Conservation (phyloP, 2,888 invertebrate species). For the Cryptocheilus praepositus region DNA sequence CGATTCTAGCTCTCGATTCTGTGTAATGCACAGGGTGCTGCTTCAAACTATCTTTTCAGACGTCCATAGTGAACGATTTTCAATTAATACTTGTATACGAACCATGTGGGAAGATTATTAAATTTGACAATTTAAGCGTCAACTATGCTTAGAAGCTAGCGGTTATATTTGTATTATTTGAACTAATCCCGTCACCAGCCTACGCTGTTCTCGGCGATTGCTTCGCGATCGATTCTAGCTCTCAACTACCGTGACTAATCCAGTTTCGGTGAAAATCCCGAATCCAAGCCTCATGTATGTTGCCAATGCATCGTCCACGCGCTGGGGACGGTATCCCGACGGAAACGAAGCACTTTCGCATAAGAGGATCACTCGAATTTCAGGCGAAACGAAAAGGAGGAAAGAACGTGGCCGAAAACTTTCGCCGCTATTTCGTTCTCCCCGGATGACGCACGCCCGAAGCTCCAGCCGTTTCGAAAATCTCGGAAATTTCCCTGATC, state of each 20-base stretch:
- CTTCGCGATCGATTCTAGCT: slow-evolving; percentile 1
- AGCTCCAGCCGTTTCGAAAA: not conserved
- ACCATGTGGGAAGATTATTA: no score
- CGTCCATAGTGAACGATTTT: no score
- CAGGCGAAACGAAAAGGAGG: not conserved
- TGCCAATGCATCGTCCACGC: slow-evolving; percentile 2
- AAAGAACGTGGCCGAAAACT: not conserved
- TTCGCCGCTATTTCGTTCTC: not conserved
- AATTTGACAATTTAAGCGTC: no score
- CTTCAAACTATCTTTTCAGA: no score
- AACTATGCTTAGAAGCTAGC: no score
- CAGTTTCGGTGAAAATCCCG: not conserved
- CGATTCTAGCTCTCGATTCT: not conserved
- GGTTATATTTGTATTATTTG: no score
- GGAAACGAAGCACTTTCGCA: slow-evolving; percentile 1
- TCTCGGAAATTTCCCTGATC: not conserved
- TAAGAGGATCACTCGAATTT: slow-evolving; percentile 8
- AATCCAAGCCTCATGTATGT: not conserved
- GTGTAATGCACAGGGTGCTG: no score
- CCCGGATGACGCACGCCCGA: not conserved
- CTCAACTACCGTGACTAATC: not conserved
- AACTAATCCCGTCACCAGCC: no score
- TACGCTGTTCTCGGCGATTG: not conserved
- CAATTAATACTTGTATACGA: no score
- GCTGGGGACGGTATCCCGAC: not conserved